phyloP scores from a whole-genome alignment of 2,797 vertebrate species.

The Tokudaia muenninki region DNA sequence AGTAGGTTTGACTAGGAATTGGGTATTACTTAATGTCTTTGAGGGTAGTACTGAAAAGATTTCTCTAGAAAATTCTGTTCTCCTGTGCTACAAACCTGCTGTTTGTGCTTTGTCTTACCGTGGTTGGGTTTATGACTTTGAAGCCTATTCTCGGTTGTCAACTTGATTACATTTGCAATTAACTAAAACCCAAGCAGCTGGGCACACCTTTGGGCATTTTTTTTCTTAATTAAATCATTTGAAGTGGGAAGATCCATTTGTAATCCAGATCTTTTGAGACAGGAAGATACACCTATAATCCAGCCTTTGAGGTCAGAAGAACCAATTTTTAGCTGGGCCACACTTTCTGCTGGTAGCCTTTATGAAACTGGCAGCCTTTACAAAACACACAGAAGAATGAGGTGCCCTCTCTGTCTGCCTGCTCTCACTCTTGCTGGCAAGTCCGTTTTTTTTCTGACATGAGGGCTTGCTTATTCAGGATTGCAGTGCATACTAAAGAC shows the following conservation, averaged over 20 bases:
- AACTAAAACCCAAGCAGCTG: not conserved
- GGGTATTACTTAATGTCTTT: not conserved
- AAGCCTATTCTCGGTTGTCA: not conserved
- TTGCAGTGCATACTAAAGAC: not conserved
- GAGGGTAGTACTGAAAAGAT: not conserved
- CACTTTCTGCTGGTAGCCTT: not conserved
- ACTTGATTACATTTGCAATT: not conserved
- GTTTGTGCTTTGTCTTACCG: not conserved
- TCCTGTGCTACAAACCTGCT: not conserved
- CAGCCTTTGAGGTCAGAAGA: not conserved
- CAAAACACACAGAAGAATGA: not conserved
- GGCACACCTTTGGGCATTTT: too few species aligned
- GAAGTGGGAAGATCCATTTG: not conserved
- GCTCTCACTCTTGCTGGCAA: not conserved
- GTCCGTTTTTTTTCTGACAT: not conserved
- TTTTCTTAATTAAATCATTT: not conserved
- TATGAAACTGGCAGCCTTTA: not conserved
- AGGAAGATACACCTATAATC: not conserved
- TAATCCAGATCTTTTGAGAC: not conserved
- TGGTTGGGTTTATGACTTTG: not conserved
- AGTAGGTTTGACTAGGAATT: not conserved
- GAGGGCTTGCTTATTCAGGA: not conserved
- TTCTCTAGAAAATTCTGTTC: constrained; percentile 37
- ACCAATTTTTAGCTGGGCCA: not conserved
- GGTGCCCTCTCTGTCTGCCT: not conserved